phyloP scores from a whole-genome alignment of 1,140 invertebrate genomes.

The Mycetomoellerius zeteki region DNA sequence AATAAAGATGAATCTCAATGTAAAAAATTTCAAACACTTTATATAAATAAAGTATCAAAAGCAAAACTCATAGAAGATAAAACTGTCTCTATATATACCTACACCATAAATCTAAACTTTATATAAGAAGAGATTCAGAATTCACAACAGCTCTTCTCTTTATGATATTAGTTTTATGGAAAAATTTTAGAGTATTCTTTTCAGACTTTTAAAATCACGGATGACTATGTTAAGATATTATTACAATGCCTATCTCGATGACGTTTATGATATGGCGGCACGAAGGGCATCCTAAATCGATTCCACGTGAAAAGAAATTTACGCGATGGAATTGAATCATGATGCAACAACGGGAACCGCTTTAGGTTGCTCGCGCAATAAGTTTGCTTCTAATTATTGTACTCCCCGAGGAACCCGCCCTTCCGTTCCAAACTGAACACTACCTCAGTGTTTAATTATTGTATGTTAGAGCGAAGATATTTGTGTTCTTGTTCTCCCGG shows the following conservation, averaged over 20 bases:
- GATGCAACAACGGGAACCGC: slow-evolving; percentile 31
- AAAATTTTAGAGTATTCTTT: slow-evolving; percentile 14
- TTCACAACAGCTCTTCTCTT: neutral
- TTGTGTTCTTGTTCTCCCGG: slow-evolving; percentile 89
- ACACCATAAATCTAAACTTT: neutral
- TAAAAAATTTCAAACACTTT: neutral
- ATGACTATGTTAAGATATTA: neutral
- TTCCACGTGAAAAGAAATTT: slow-evolving; percentile 40
- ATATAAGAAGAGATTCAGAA: neutral
- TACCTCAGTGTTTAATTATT: slow-evolving; percentile 79
- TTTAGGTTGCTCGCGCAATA: slow-evolving; percentile 68
- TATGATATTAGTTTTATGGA: slow-evolving; percentile 10
- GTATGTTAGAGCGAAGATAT: slow-evolving; percentile 88
- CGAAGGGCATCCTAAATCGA: slow-evolving; percentile 66
- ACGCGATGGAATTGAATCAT: slow-evolving; percentile 26
- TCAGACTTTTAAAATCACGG: neutral
- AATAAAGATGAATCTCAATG: neutral
- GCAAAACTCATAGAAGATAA: neutral
- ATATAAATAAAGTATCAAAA: neutral
- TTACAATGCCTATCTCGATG: slow-evolving; percentile 47
- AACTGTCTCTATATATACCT: neutral
- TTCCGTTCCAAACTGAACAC: slow-evolving; percentile 52
- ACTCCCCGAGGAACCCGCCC: slow-evolving; percentile 21
- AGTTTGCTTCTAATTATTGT: slow-evolving; percentile 64
- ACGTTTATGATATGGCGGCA: slow-evolving; percentile 52